Conservation (phyloP, 1,140 invertebrate species). For the Brachionus asplanchnoidis region DNA sequence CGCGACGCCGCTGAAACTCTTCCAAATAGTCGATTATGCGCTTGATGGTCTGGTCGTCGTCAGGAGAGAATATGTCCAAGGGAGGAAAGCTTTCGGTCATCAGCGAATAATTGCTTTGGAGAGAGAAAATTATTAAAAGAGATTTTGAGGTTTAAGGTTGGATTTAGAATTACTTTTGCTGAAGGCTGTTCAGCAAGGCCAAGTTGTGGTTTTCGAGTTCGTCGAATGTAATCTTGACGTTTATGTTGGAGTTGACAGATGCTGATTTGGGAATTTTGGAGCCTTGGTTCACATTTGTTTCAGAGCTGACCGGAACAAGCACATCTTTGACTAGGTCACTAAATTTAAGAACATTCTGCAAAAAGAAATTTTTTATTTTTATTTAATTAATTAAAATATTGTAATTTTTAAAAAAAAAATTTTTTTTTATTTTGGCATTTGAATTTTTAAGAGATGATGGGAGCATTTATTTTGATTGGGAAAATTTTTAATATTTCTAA, state of each 20-base stretch:
- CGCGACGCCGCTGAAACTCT: conserved; percentile 24
- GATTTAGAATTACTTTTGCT: conserved; percentile 11
- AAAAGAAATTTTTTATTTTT: background rate
- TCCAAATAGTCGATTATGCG: conserved; percentile 31
- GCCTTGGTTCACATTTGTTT: background rate
- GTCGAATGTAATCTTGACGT: conserved; percentile 30
- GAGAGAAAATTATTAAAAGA: background rate
- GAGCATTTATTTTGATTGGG: too few species aligned
- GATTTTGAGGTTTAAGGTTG: background rate
- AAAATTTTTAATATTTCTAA: too few species aligned
- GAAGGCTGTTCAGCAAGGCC: conserved; percentile 13
- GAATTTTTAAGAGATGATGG: too few species aligned
- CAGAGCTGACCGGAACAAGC: background rate
- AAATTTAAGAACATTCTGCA: conserved; percentile 42
- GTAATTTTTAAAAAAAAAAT: background rate
- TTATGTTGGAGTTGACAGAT: conserved; percentile 21
- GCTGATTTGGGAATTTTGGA: conserved; percentile 17
- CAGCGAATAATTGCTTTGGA: conserved; percentile 16
- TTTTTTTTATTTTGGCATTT: too few species aligned
- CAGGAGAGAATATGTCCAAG: conserved; percentile 39
- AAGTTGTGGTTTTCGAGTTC: conserved; percentile 20
- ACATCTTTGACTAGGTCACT: conserved; percentile 35
- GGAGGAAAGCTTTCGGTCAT: conserved; percentile 40
- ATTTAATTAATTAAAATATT: background rate
- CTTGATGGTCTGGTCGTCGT: conserved; percentile 19